Evolutionary conservation across 2,888 invertebrate genomes (phyloP), one percentile per base, ranked within the genome.

Genomic region (Hedya salicella): DNA sequence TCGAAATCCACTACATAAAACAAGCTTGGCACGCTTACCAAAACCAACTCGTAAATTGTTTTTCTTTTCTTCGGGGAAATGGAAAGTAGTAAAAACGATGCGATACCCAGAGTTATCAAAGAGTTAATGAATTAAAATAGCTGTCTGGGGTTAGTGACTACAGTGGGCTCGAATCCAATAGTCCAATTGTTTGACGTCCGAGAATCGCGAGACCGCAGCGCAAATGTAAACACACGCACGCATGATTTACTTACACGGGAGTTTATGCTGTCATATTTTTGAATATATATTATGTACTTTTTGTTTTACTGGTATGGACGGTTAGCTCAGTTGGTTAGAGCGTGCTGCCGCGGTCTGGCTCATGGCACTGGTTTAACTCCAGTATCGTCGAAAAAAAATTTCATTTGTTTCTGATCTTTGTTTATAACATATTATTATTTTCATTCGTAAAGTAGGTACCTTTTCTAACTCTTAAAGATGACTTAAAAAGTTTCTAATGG

Each of bases 41-140:
- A 48, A 36, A 21, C 36, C 48, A 36, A 36, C 36, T 59, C 14
- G 19, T 14, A 9, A 17, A 17, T 3, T 25, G 2, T n/a, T 3
- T 25, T 32, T 52, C 16, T n/a, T 36, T 36, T 36, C 13, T 2
- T 2, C 11, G 13, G 17, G 53, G 36, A 60, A 54, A 54, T 25
- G 9, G 40, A 21, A 48, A 17, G 11, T 17, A 48, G 48, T 49
- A 60, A 60, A 49, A 57, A 4, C 25, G n/a, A 49, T 32, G 13
- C 17, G 8, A 42, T 16, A 6, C 13, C 40, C 9, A 54, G 16
- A 61, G 61, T 30, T 42, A 48, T 60, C 36, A 40, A 60, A 49
- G 39, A 60, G 49, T 49, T 49, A 32, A 61, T 56, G 54, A 42
- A 56, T 44, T 53, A 36, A 62, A 62, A 53, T 44, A 44, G 42